Evolutionary conservation across 1,140 invertebrate genomes (phyloP).

Genomic region (Orchestia grillus): DNA sequence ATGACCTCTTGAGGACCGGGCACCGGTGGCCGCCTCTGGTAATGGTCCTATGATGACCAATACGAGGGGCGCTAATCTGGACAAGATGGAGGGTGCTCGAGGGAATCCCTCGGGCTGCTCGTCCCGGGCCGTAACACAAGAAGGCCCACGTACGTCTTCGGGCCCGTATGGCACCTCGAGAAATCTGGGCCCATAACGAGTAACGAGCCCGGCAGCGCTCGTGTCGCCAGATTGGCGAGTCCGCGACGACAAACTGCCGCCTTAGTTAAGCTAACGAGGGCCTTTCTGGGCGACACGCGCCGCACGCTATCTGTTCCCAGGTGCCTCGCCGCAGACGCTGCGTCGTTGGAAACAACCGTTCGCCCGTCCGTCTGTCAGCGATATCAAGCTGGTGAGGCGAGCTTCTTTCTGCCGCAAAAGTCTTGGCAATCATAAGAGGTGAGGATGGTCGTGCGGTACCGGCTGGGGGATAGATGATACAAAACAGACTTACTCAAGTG

Average conservation of each 20-base stretch:
- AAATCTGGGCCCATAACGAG: conserved; percentile 50
- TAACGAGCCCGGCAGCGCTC: conserved; percentile 39
- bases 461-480: background rate
- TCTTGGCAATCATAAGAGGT: background rate
- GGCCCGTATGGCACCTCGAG: conserved; percentile 31
- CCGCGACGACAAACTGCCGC: conserved; percentile 35
- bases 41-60: conserved; percentile 51
- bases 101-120: background rate
- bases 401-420: background rate
- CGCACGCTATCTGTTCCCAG: background rate
- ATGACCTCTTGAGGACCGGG: conserved; percentile 20
- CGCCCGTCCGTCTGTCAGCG: background rate
- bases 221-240: conserved; percentile 48
- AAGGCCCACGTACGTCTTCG: background rate
- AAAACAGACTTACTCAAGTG: background rate
- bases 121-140: background rate
- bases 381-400: background rate
- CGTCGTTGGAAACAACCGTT: background rate
- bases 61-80: conserved; percentile 31
- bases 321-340: background rate
- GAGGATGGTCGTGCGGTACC: background rate
- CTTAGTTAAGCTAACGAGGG: conserved; percentile 50
- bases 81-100: conserved; percentile 20
- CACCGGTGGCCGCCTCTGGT: background rate
- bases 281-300: background rate